Base-by-base conservation (phyloP, 2,113 vertebrate genomes). In the Dissostichus mawsoni region DNA sequence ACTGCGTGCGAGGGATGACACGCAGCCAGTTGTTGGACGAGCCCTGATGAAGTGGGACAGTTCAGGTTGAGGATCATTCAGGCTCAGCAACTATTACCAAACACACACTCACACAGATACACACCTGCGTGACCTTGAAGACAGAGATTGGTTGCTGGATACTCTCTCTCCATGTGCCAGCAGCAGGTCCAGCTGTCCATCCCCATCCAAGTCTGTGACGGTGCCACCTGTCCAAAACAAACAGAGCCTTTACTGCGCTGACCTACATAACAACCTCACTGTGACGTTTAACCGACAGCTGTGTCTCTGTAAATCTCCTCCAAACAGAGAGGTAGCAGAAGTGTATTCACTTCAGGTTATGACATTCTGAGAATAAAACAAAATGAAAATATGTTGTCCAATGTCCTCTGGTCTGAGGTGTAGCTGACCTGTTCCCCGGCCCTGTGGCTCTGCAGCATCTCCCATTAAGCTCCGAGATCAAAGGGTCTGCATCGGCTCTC, bases 91-190 rank as follows among this genome's bases (percentile, higher is more conserved):
- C 14, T 51, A 57, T 7, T 8, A 72, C 41, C 23, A 51, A 18
- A 72, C 51, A 29, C 14, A 51, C 23, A 84, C 52, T 53, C 44
- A 51, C 52, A 16, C 41, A 61, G 48, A 29, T 17, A 79, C 94
- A n/a, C 64, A 97, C 97, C 96, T 98, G 96, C 20, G 86, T 96
- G 53, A 95, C 96, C 65, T 91, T 96, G 88, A 96, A 98, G 92
- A 99, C 92, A 0, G 97, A 98, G 69, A 99, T 95, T 0, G 97
- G 97, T 93, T 99, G 97, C 29, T 94, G 95, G 84, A 95, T 95
- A 48, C 97, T 98, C 82, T 99, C 82, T 99, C 97, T 0, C 98
- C 97, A 0, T 99, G 97, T 52, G 98, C 96, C 77, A 99, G 91
- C 83, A 99, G 93, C 81, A 99, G 94, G 64, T 99, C 97, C 92